A percentile compares a stretch with the other conserved stretches of the same genome.
Conservation (phyloP, 2,797 vertebrate species). For the Geotrypetes seraphini region DNA sequence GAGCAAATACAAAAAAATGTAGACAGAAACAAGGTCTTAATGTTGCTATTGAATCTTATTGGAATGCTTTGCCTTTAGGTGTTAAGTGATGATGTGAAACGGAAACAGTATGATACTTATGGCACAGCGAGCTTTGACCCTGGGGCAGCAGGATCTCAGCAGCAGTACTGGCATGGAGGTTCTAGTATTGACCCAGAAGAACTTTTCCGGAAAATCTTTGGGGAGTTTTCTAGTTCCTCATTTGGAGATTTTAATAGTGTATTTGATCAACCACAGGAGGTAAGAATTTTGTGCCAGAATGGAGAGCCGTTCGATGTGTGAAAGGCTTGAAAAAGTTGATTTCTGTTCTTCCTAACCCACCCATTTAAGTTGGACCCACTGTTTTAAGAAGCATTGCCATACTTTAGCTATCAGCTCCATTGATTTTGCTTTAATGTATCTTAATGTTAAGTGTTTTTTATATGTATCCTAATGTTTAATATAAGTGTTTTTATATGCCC, state of each 20-base stretch:
- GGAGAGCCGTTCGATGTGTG: not conserved
- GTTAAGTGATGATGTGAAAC: slow-evolving; percentile 81
- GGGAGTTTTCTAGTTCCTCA: slow-evolving; percentile 76
- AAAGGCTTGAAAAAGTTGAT: too few relatives aligned
- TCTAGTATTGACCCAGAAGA: slow-evolving; percentile 78
- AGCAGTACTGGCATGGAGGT: slow-evolving; percentile 71
- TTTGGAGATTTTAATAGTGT: slow-evolving; percentile 80
- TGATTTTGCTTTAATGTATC: too few relatives aligned
- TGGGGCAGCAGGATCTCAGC: slow-evolving; percentile 47
- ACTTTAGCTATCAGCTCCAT: too few relatives aligned
- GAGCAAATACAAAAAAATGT: too few relatives aligned
- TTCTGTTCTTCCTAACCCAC: too few relatives aligned
- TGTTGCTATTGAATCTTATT: rapidly evolving
- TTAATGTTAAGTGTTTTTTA: too few relatives aligned
- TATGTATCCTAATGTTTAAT: too few relatives aligned
- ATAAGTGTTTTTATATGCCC: too few relatives aligned
- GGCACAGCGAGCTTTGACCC: slow-evolving; percentile 72
- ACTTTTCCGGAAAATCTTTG: slow-evolving; percentile 93
- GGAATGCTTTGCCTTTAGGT: slow-evolving; percentile 49
- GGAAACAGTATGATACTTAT: slow-evolving; percentile 86
- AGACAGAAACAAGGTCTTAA: too few relatives aligned
- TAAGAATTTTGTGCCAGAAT: slow-evolving; percentile 21
- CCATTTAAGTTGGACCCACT: too few relatives aligned
- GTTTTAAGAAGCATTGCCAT: too few relatives aligned
- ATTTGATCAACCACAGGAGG: slow-evolving; percentile 90